phyloP scores from a whole-genome alignment of 1,140 invertebrate genomes.

The Rhagoletis zephyria region DNA sequence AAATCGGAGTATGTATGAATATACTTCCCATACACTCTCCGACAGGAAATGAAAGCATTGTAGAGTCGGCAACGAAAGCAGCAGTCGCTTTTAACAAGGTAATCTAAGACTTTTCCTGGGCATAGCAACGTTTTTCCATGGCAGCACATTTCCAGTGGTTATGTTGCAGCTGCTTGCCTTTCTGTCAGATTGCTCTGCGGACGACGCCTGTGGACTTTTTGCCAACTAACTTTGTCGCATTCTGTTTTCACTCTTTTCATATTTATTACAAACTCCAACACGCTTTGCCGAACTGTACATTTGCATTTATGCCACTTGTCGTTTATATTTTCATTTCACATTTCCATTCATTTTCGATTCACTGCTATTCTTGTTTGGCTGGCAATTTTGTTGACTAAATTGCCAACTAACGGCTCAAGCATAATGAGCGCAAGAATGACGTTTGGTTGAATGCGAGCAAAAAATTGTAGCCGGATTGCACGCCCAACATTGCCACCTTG shows the following conservation, averaged over 20 bases:
- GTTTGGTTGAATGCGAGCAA: background rate
- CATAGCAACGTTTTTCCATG: slow-evolving; percentile 24
- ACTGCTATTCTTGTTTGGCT: slow-evolving; percentile 36
- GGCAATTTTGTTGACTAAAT: slow-evolving; percentile 43
- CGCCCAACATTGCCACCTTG: background rate
- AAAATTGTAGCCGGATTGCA: background rate
- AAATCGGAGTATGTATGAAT: background rate
- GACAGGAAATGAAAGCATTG: slow-evolving; percentile 45
- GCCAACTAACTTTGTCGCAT: background rate
- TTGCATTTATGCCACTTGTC: slow-evolving; percentile 47
- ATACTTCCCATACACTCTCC: background rate
- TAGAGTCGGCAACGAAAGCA: background rate
- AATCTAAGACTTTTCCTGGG: slow-evolving; percentile 37
- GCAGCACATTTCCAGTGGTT: slow-evolving; percentile 44
- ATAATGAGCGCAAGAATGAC: background rate
- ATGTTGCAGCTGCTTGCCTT: slow-evolving; percentile 18
- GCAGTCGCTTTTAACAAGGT: slow-evolving; percentile 38
- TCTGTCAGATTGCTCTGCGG: background rate
- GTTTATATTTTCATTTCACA: slow-evolving; percentile 42
- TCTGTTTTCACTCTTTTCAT: background rate
- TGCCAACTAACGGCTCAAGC: slow-evolving; percentile 44
- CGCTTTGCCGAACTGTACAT: background rate
- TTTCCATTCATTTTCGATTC: slow-evolving; percentile 47
- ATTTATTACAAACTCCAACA: background rate
- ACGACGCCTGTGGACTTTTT: background rate